These are phyloP conservation scores for Taphrorychus bicolor DNA, from an alignment of 2,888 invertebrate genomes.

Conservation along the genomic window DNA sequence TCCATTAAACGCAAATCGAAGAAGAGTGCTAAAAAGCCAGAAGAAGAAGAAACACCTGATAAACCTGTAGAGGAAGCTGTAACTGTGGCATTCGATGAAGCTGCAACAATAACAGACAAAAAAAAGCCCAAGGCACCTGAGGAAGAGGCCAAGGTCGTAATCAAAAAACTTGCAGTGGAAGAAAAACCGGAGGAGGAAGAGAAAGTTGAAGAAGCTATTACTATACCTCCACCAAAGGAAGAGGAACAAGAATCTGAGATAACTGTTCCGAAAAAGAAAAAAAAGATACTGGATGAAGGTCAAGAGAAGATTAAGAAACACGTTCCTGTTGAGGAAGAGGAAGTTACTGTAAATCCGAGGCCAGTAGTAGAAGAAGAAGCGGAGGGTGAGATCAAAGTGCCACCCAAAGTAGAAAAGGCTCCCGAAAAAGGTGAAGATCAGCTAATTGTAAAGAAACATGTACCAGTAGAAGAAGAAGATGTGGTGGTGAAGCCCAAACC, in stretches of 20 bases:
- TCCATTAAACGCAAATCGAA: constrained; percentile 42
- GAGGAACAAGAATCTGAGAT: constrained; percentile 14
- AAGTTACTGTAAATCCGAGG: constrained; percentile 11
- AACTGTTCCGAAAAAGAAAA: constrained; percentile 36
- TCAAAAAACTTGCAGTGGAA: constrained; percentile 26
- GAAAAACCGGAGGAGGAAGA: constrained; percentile 3
- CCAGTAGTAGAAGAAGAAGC: constrained; percentile 58
- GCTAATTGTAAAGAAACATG: constrained; percentile 45
- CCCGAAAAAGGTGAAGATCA: constrained; percentile 42
- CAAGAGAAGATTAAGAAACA: constrained; percentile 42
- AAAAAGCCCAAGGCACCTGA: constrained; percentile 39
- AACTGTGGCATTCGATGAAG: constrained; percentile 25
- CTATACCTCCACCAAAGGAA: constrained; percentile 49
- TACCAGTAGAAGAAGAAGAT: constrained; percentile 65
- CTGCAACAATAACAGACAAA: constrained; percentile 49
- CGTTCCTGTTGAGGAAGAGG: constrained; percentile 45
- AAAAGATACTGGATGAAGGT: constrained; percentile 54
- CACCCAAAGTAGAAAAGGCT: constrained; percentile 48
- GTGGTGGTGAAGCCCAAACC: constrained; percentile 61
- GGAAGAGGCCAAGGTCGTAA: too few relatives aligned
- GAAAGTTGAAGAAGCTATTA: too few relatives aligned
- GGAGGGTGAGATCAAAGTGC: constrained; percentile 45
- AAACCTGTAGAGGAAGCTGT: neutral
- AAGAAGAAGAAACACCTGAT: constrained; percentile 43
- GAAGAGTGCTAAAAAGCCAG: constrained; percentile 15